These are phyloP conservation scores for Prionace glauca DNA, from an alignment of 2,797 vertebrate species.

Conservation along the genomic window DNA sequence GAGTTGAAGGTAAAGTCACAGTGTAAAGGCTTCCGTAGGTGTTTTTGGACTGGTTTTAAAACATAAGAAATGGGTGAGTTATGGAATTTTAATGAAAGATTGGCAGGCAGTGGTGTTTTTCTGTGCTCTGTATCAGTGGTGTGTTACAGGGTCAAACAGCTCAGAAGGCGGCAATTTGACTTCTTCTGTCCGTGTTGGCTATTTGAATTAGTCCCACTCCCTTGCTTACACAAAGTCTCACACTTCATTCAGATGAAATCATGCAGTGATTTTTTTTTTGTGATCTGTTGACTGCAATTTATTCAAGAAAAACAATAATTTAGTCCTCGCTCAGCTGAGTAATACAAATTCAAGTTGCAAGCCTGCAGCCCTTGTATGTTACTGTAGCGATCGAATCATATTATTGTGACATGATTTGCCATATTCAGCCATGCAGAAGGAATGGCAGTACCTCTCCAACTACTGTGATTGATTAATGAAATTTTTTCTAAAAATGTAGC, in stretches of 20 bases:
- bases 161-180: too few relatives aligned
- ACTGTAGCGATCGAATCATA: not conserved
- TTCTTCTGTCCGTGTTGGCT: too few relatives aligned
- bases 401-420: not conserved
- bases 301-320: not conserved
- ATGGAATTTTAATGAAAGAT: not conserved
- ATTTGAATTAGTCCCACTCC: not conserved
- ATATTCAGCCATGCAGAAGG: not conserved
- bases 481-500: not conserved
- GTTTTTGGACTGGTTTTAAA: not conserved
- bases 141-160: not conserved
- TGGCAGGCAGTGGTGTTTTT: not conserved
- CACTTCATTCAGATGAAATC: not conserved
- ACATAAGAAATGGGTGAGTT: not conserved
- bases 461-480: not conserved
- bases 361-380: not conserved
- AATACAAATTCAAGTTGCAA: not conserved
- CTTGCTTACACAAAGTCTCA: not conserved
- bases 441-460: not conserved
- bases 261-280: not conserved
- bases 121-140: not conserved
- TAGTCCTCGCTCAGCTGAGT: not conserved
- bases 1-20: not conserved
- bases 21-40: not conserved
- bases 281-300: not conserved